Base-by-base conservation (phyloP, 2,113 vertebrate species). In the Rhabdornis inornatus region DNA sequence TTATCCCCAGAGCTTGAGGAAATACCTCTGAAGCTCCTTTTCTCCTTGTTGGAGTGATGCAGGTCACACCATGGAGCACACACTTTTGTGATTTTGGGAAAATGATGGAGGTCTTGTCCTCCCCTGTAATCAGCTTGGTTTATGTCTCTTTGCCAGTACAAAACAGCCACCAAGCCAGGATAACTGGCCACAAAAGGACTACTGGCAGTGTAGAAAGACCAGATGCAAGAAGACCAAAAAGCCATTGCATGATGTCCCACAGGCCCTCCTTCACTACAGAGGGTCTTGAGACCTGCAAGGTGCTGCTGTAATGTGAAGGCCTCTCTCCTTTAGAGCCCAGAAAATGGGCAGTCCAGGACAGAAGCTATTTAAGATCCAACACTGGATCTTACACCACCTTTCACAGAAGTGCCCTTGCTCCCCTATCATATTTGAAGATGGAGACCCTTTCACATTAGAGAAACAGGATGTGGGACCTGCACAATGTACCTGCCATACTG, bases 181-280 rank as follows among this genome's bases (percentile, higher is more conserved):
- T 24, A 92, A 77, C 22, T 40, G 55, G 30, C 16, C 8, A 33
- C n/a, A 47, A 31, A 65, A 11, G 6, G 11, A 28, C 35, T 6
- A 1, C 37, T 13, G 47, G 11, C 44, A 50, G 23, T 15, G 14
- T 5, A 59, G 66, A 66, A 28, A 70, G 28, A 49, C 27, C 22
- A 35, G 66, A 39, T 3, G 47, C 17, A 56, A 52, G 42, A 55
- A 66, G 23, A 23, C 15, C 72, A 42, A 40, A 53, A 33, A 65
- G 13, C 63, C 1, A 1, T 31, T 13, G 23, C 14, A 5, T 0
- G 1, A 8, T 3, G 3, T 24, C n/a, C 2, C 7, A 28, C n/a
- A 9, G 0, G 4, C n/a, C 30, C n/a, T 61, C 25, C 53, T 66
- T 28, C 53, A 7, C 42, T 55, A 22, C 3, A 2, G 2, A 1